Conservation (phyloP, 2,888 invertebrate species). For the Ecliptopera silaceata region DNA sequence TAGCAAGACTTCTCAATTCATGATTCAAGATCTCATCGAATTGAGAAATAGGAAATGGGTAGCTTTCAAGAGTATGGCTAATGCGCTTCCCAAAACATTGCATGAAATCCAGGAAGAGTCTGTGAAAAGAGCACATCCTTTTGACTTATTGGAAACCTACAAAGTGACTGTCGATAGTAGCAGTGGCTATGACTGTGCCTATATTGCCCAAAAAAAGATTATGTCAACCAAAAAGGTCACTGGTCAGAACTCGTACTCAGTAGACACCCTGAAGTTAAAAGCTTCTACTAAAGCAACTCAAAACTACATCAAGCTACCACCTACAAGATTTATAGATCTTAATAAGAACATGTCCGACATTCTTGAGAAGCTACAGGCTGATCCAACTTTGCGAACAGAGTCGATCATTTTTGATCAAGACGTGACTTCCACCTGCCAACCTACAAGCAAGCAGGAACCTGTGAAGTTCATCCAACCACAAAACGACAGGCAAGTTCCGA, state of each 20-base stretch:
- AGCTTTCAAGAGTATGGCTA: constrained; percentile 85
- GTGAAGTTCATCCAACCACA: constrained; percentile 47
- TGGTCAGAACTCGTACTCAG: constrained; percentile 43
- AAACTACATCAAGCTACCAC: constrained; percentile 68
- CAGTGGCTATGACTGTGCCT: background rate
- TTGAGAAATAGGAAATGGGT: constrained; percentile 92
- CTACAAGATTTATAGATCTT: constrained; percentile 55
- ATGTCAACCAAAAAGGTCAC: background rate
- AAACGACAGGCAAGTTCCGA: constrained; percentile 68
- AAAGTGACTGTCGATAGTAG: constrained; percentile 65
- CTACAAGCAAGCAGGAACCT: constrained; percentile 53
- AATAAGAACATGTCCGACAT: constrained; percentile 53
- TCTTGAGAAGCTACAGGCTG: constrained; percentile 63
- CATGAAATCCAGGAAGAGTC: constrained; percentile 96
- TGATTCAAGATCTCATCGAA: constrained; percentile 96
- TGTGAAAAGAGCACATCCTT: constrained; percentile 90
- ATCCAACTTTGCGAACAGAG: constrained; percentile 53
- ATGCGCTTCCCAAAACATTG: constrained; percentile 95
- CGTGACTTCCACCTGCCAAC: constrained; percentile 61
- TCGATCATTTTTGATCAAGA: constrained; percentile 62
- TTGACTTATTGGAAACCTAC: constrained; percentile 74
- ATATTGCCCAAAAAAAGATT: background rate
- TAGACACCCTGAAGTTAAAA: constrained; percentile 70
- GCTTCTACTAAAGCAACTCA: constrained; percentile 65
- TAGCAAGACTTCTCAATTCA: constrained; percentile 86